Conservation (phyloP, 35 echinoderm and acorn worm genomes). For the Heliocidaris tuberculata region DNA sequence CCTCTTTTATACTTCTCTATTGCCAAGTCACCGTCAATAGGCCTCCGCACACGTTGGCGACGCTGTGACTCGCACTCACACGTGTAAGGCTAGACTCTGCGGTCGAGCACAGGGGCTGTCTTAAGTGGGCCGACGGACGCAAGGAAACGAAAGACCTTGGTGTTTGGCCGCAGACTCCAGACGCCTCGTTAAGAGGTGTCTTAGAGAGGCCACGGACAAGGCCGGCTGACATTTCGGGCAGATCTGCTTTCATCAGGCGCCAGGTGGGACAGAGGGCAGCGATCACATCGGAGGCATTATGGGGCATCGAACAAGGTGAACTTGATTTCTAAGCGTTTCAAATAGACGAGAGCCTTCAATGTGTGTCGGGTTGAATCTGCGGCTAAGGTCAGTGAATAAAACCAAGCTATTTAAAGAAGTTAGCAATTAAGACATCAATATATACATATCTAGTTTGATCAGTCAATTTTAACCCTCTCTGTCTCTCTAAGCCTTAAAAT, state of each 20-base stretch:
- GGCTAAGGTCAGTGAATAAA: not conserved
- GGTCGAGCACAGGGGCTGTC: not conserved
- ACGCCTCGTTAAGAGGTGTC: slow-evolving; percentile 35
- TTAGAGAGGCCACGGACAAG: slow-evolving; percentile 9
- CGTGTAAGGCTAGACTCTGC: not conserved
- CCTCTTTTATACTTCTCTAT: not conserved
- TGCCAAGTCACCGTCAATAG: not conserved
- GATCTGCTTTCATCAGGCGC: slow-evolving; percentile 27
- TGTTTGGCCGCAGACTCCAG: slow-evolving; percentile 24
- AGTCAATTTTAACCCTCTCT: not conserved
- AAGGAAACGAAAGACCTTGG: slow-evolving; percentile 12
- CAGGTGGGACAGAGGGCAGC: slow-evolving; percentile 9
- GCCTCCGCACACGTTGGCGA: not conserved
- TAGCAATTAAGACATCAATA: not conserved
- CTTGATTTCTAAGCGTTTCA: not conserved
- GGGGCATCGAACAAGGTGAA: not conserved
- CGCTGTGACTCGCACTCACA: not conserved
- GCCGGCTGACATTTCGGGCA: not conserved
- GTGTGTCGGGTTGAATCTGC: not conserved
- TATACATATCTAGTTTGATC: not conserved
- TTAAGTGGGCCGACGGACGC: not conserved
- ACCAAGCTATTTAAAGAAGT: not conserved
- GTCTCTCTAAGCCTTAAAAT: not conserved
- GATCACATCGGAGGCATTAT: slow-evolving; percentile 4
- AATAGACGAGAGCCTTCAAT: not conserved